Evolutionary conservation across 1,140 invertebrate genomes (phyloP).

Genomic region (Brachystomella parvula): DNA sequence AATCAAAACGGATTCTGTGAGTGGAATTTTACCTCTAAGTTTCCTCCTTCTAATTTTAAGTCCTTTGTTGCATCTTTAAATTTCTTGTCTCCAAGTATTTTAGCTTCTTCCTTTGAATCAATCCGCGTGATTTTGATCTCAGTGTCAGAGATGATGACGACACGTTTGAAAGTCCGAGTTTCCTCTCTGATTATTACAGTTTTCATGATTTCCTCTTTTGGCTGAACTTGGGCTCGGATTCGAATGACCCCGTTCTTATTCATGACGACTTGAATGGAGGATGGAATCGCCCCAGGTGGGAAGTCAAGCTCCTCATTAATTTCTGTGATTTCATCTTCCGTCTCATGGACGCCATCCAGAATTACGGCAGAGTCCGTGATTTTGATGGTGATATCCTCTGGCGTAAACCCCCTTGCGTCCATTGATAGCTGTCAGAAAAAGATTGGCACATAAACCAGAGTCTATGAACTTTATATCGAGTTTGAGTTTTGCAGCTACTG

Average conservation of each 20-base stretch:
- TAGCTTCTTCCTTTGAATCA: neutral
- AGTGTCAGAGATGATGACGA: neutral
- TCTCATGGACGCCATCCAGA: neutral
- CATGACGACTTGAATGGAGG: neutral
- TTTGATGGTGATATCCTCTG: neutral
- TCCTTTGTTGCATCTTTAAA: constrained; percentile 7
- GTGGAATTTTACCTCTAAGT: neutral
- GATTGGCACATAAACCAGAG: neutral
- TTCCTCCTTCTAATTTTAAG: neutral
- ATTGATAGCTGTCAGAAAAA: neutral
- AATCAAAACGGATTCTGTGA: too few species aligned
- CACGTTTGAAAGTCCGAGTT: neutral
- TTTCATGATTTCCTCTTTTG: neutral
- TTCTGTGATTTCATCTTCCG: neutral
- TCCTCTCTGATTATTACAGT: neutral
- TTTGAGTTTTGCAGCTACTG: neutral
- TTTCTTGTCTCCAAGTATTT: neutral
- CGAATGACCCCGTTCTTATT: neutral
- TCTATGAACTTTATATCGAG: neutral
- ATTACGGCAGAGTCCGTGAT: neutral
- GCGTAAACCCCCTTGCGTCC: neutral
- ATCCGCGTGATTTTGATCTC: neutral
- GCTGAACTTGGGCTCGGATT: neutral
- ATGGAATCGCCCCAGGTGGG: neutral
- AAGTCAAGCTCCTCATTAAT: neutral